phyloP scores from a whole-genome alignment of 2,888 invertebrate genomes.

The Endotricha flammealis region DNA sequence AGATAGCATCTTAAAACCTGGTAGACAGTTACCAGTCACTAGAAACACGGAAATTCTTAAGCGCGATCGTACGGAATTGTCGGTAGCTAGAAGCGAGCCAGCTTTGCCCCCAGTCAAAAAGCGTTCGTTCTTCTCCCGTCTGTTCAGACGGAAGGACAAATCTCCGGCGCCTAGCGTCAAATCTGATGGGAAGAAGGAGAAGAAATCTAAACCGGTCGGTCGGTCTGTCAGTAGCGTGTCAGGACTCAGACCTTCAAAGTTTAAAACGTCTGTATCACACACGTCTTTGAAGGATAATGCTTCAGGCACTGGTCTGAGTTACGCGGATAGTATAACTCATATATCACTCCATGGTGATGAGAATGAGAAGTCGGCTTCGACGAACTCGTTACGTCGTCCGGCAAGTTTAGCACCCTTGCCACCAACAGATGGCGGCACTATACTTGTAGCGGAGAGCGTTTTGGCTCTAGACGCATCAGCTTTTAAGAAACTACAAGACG shows the following conservation, averaged over 20 bases:
- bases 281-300: slow-evolving; percentile 63
- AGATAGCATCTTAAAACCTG: slow-evolving; percentile 58
- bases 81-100: slow-evolving; percentile 58
- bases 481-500: slow-evolving; percentile 64
- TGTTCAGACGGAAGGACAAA: slow-evolving; percentile 63
- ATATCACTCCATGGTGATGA: slow-evolving; percentile 82
- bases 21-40: slow-evolving; percentile 48
- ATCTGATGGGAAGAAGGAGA: slow-evolving; percentile 49
- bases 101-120: slow-evolving; percentile 67
- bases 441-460: slow-evolving; percentile 77
- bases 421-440: slow-evolving; percentile 75
- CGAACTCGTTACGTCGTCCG: slow-evolving; percentile 42
- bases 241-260: slow-evolving; percentile 74
- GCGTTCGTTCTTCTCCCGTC: slow-evolving; percentile 66
- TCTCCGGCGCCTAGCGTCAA: slow-evolving; percentile 67
- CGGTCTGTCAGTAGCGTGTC: slow-evolving; percentile 81
- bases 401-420: slow-evolving; percentile 56
- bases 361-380: slow-evolving; percentile 53
- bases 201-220: slow-evolving; percentile 66
- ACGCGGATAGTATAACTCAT: slow-evolving; percentile 80
- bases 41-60: slow-evolving; percentile 35
- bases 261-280: slow-evolving; percentile 60
- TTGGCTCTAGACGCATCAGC: slow-evolving; percentile 62
- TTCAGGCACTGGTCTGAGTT: slow-evolving; percentile 58
- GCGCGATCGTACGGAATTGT: slow-evolving; percentile 33